phyloP scores from a whole-genome alignment of 1,140 invertebrate genomes.

The Caerostris darwini region DNA sequence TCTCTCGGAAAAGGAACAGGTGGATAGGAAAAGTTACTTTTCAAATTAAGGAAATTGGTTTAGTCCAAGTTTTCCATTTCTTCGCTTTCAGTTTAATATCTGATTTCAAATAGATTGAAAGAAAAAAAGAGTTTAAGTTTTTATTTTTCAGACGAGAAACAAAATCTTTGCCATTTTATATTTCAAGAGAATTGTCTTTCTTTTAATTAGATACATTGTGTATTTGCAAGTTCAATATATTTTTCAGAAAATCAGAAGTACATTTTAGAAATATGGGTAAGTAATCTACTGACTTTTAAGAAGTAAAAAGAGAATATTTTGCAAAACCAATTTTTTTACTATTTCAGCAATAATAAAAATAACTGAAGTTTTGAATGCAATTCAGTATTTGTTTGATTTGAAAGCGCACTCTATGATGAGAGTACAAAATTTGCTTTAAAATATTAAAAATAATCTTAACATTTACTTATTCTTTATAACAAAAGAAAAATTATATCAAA shows the following conservation, averaged over 20 bases:
- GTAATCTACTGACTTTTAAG: background rate
- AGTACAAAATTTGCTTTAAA: too few relatives aligned
- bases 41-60: conserved; percentile 36
- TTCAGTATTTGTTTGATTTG: too few relatives aligned
- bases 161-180: background rate
- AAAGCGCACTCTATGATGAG: too few relatives aligned
- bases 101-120: background rate
- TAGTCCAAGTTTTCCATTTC: background rate
- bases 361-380: too few relatives aligned
- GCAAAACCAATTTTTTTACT: too few relatives aligned
- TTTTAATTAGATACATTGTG: background rate
- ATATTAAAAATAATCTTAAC: too few relatives aligned
- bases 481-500: too few relatives aligned
- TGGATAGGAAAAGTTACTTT: conserved; percentile 17
- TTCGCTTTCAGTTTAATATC: background rate
- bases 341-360: too few relatives aligned
- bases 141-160: background rate
- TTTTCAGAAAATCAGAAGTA: background rate
- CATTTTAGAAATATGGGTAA: background rate
- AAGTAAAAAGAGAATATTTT: too few relatives aligned
- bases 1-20: background rate
- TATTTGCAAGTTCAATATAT: background rate
- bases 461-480: too few relatives aligned
- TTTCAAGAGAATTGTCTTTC: background rate
- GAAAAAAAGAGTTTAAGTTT: background rate